Percentiles rank a stretch among this genome's conserved stretches.
These are phyloP conservation scores for Octonoba sinensis DNA, from an alignment of 2,888 invertebrate genomes.

Conservation along the genomic window DNA sequence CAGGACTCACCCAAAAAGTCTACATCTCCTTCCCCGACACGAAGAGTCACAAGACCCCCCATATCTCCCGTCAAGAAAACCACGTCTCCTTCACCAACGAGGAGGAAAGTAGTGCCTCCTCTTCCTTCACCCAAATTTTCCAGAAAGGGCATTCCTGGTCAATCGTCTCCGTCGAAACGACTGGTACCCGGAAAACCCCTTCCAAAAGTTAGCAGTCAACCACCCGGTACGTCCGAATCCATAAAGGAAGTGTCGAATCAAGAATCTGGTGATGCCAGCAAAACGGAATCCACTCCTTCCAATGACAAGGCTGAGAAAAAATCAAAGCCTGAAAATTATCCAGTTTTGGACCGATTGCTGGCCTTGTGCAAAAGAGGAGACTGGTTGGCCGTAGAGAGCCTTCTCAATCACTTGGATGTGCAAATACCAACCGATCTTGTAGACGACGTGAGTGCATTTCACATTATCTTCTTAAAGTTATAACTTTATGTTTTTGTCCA, in stretches of 20 bases:
- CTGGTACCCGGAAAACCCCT: slow-evolving; percentile 38
- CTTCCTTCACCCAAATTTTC: slow-evolving; percentile 41
- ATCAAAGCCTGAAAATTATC: slow-evolving; percentile 18
- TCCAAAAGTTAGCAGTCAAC: slow-evolving; percentile 16
- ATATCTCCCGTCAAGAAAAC: not conserved
- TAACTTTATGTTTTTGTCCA: too few species aligned
- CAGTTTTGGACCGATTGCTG: slow-evolving; percentile 40
- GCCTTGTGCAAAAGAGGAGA: slow-evolving; percentile 63
- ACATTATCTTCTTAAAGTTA: not conserved
- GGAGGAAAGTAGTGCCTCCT: slow-evolving; percentile 33
- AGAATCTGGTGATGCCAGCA: slow-evolving; percentile 7
- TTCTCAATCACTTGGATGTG: slow-evolving; percentile 65
- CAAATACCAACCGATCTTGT: slow-evolving; percentile 48
- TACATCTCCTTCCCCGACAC: not conserved
- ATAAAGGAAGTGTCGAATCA: slow-evolving; percentile 7
- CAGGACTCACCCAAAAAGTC: slow-evolving; percentile 3
- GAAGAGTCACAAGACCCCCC: not conserved
- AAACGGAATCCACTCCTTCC: not conserved
- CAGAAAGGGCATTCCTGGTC: slow-evolving; percentile 21
- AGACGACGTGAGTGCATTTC: slow-evolving; percentile 48
- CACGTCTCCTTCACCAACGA: slow-evolving; percentile 47
- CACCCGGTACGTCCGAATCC: not conserved
- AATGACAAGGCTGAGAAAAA: slow-evolving; percentile 27
- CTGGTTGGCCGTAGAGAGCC: slow-evolving; percentile 66
- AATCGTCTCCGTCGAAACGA: slow-evolving; percentile 32